Evolutionary conservation across 2,797 vertebrate species (phyloP).

Genomic region (Varecia variegata): DNA sequence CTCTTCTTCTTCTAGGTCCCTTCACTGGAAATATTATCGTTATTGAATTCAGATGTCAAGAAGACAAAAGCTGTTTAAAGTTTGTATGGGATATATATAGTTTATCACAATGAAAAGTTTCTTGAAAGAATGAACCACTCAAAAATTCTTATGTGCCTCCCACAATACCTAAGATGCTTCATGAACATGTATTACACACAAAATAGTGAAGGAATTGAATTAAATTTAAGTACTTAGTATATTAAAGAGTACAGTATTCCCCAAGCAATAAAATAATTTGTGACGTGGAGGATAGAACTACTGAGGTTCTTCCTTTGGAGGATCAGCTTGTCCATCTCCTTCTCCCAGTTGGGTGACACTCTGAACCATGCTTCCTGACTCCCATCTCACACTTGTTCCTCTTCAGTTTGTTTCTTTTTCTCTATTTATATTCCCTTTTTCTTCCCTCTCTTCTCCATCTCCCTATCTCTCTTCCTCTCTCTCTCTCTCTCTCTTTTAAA

Average conservation of each 20-base stretch:
- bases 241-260: background rate
- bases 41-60: background rate
- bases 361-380: background rate
- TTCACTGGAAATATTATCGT: background rate
- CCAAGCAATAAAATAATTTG: background rate
- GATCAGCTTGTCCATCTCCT: background rate
- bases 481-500: background rate
- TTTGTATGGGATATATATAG: background rate
- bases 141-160: background rate
- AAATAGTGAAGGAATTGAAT: background rate
- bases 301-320: background rate
- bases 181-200: background rate
- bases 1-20: background rate
- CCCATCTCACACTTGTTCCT: background rate
- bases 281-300: background rate
- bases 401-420: background rate
- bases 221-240: background rate
- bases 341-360: background rate
- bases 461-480: background rate
- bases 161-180: background rate
- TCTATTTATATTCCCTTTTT: background rate
- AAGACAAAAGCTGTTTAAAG: background rate
- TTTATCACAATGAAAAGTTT: background rate
- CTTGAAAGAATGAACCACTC: slow-evolving; percentile 4
- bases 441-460: background rate